A percentile compares a stretch with the other conserved stretches of the same genome.
phyloP scores from a whole-genome alignment of 2,113 vertebrate genomes.

The Grallaria varia region DNA sequence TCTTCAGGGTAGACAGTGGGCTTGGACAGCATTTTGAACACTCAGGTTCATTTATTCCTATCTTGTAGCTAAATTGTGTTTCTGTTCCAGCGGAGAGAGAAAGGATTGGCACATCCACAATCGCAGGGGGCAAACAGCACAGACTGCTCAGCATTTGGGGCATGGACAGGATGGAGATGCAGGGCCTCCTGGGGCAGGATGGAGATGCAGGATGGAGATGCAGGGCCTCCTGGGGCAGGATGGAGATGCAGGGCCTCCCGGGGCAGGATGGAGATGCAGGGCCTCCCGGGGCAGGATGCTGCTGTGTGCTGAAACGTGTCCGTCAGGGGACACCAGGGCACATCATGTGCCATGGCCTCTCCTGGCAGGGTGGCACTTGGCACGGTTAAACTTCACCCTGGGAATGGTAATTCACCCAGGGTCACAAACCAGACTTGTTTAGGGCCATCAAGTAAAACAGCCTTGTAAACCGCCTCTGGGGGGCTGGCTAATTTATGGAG shows the following conservation, averaged over 20 bases:
- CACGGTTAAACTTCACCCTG: background rate
- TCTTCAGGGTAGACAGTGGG: background rate
- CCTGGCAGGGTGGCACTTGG: rapidly evolving
- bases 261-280: background rate
- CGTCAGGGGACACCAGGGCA: rapidly evolving
- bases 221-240: no score
- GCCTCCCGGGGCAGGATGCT: background rate
- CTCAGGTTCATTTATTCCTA: background rate
- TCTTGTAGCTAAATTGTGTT: background rate
- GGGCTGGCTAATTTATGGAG: conserved; percentile 32
- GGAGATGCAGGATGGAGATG: no score
- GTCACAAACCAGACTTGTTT: background rate
- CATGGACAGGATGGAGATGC: rapidly evolving
- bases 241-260: background rate
- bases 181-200: no score
- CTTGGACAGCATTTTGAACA: background rate
- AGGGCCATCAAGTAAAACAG: background rate
- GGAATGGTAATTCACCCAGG: rapidly evolving
- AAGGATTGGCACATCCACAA: background rate
- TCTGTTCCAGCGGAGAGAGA: background rate
- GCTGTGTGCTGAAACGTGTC: rapidly evolving
- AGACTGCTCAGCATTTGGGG: rapidly evolving
- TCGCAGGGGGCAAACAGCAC: background rate
- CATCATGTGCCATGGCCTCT: rapidly evolving
- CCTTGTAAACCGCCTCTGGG: background rate